A percentile compares a stretch with the other conserved stretches of the same genome.
These are phyloP conservation scores for Pegoplata infirma DNA, from an alignment of 2,888 invertebrate species.

Conservation along the genomic window DNA sequence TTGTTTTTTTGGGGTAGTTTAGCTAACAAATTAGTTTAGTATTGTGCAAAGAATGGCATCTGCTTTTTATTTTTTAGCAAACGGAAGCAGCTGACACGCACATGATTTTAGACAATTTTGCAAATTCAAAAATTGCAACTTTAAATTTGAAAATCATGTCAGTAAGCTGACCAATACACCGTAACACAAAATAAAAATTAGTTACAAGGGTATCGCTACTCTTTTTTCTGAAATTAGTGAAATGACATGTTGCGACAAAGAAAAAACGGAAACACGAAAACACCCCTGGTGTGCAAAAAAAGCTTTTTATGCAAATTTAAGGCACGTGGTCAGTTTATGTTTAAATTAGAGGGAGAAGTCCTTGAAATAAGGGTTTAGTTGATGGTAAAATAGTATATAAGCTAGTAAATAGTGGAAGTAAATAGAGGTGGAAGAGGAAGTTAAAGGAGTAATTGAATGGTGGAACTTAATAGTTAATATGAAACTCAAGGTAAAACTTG, in stretches of 20 bases:
- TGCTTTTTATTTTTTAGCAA: too few relatives aligned
- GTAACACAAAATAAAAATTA: background rate
- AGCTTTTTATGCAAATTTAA: constrained; percentile 2
- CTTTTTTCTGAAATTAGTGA: background rate
- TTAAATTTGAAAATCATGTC: constrained; percentile 33
- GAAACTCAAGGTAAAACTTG: too few relatives aligned
- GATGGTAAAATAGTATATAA: too few relatives aligned
- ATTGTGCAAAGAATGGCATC: background rate
- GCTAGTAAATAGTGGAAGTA: too few relatives aligned
- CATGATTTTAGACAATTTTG: constrained; percentile 18
- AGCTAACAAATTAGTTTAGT: background rate
- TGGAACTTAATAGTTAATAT: too few relatives aligned
- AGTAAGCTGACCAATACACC: constrained; percentile 30
- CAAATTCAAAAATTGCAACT: constrained; percentile 32
- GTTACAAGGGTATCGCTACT: background rate
- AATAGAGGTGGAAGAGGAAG: too few relatives aligned
- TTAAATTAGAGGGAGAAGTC: background rate
- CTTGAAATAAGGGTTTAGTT: background rate
- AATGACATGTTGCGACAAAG: background rate
- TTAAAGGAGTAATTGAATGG: too few relatives aligned
- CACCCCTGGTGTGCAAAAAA: constrained; percentile 14
- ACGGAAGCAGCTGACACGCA: constrained; percentile 40
- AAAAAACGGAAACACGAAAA: constrained; percentile 1
- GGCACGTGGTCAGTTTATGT: constrained; percentile 13
- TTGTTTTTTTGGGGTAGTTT: background rate